Evolutionary conservation across 2,888 invertebrate genomes (phyloP).

Genomic region (Eupithecia tripunctaria): DNA sequence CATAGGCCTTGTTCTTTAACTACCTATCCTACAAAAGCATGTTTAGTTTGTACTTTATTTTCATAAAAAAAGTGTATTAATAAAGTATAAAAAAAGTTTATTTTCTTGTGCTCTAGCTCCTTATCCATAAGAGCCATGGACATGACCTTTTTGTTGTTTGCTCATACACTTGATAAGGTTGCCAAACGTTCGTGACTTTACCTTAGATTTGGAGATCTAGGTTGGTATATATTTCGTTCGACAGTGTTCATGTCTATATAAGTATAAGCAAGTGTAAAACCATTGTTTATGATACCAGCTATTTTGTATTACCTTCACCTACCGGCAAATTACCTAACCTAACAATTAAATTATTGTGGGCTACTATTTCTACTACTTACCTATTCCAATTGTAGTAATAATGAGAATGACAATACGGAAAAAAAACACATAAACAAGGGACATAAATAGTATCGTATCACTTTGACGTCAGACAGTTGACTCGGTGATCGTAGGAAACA

Average conservation of each 20-base stretch:
- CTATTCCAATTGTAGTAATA: background rate
- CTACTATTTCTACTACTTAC: background rate
- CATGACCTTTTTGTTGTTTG: constrained; percentile 60
- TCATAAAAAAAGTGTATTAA: constrained; percentile 15
- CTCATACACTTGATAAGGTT: constrained; percentile 50
- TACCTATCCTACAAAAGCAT: background rate
- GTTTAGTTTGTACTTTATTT: constrained; percentile 27
- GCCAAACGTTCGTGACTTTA: constrained; percentile 57
- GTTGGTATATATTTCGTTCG: constrained; percentile 2
- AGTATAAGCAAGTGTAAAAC: background rate
- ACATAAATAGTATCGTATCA: constrained; percentile 51
- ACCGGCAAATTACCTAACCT: background rate
- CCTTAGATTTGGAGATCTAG: constrained; percentile 42
- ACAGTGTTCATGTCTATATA: background rate
- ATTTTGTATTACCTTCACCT: background rate
- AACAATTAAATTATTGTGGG: background rate
- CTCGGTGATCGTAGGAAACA: constrained; percentile 52
- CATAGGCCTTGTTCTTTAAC: constrained; percentile 44
- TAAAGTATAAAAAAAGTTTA: too few relatives aligned
- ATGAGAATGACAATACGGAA: background rate
- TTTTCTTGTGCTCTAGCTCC: constrained; percentile 13
- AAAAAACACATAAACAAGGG: constrained; percentile 47
- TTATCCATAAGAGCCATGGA: constrained; percentile 27
- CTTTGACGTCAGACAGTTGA: constrained; percentile 57
- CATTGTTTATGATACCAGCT: too few relatives aligned